Conservation (phyloP, 2,113 vertebrate genomes). For the Lepus europaeus region DNA sequence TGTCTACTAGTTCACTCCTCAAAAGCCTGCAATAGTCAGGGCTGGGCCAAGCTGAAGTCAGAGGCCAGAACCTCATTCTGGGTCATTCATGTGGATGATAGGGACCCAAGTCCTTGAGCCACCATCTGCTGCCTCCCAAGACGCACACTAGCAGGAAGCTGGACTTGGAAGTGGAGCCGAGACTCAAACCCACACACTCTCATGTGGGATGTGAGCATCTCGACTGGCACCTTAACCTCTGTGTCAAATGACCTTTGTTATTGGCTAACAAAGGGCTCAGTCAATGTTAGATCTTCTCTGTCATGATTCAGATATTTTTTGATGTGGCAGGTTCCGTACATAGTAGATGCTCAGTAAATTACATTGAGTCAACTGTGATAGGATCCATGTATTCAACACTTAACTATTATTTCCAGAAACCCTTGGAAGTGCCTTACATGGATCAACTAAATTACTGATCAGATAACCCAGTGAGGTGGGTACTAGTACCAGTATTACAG, state of each 20-base stretch:
- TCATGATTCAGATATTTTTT: not conserved
- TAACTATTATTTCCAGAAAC: not conserved
- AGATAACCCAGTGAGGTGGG: not conserved
- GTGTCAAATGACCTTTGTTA: not conserved
- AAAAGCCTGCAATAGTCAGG: too few relatives aligned
- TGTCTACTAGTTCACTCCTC: too few relatives aligned
- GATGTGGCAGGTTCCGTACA: not conserved
- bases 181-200: too few relatives aligned
- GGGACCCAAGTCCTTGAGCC: too few relatives aligned
- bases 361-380: not conserved
- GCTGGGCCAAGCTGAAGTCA: too few relatives aligned
- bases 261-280: not conserved
- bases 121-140: too few relatives aligned
- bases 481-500: not conserved
- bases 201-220: too few relatives aligned
- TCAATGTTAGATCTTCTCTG: not conserved
- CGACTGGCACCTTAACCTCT: too few relatives aligned
- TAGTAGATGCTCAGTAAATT: not conserved
- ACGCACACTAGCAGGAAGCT: too few relatives aligned
- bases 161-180: too few relatives aligned
- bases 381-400: not conserved
- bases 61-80: too few relatives aligned
- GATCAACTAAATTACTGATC: not conserved
- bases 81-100: too few relatives aligned
- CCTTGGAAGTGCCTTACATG: not conserved